Evolutionary conservation across 2,113 vertebrate species (phyloP).

Genomic region (Tyrannus savana): DNA sequence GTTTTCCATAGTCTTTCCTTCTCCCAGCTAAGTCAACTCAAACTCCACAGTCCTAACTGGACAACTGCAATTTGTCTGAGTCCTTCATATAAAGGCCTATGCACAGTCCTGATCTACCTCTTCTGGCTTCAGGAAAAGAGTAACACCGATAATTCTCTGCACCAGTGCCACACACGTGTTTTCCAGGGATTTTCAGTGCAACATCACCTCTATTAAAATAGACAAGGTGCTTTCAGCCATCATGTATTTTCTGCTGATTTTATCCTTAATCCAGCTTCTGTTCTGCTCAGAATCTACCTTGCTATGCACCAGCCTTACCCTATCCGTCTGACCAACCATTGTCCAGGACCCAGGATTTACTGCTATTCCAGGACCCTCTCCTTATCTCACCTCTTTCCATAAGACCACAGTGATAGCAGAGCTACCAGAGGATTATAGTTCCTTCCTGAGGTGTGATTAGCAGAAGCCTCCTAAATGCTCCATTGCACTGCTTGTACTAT

Average conservation of each 20-base stretch:
- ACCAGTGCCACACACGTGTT: neutral
- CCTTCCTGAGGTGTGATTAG: neutral
- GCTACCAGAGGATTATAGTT: slow-evolving; percentile 54
- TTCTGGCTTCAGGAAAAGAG: neutral
- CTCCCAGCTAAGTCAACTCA: neutral
- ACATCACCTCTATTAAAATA: neutral
- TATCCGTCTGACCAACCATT: neutral
- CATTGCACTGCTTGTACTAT: neutral
- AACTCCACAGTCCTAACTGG: neutral
- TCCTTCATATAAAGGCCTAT: neutral
- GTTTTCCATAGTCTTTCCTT: neutral
- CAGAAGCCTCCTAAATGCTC: slow-evolving; percentile 5
- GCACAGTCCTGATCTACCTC: neutral
- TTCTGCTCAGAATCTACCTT: neutral
- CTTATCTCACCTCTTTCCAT: slow-evolving; percentile 42
- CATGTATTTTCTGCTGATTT: neutral
- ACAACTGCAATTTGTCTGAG: neutral
- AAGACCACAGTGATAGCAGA: slow-evolving; percentile 8
- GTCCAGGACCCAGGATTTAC: slow-evolving; percentile 21
- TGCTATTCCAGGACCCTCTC: slow-evolving; percentile 61
- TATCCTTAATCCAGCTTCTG: slow-evolving; percentile 49
- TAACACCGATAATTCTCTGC: neutral
- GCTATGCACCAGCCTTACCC: neutral
- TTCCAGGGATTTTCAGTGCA: neutral
- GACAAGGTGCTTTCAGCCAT: neutral